phyloP scores from a whole-genome alignment of 2,113 vertebrate genomes.

The Seriola quinqueradiata region DNA sequence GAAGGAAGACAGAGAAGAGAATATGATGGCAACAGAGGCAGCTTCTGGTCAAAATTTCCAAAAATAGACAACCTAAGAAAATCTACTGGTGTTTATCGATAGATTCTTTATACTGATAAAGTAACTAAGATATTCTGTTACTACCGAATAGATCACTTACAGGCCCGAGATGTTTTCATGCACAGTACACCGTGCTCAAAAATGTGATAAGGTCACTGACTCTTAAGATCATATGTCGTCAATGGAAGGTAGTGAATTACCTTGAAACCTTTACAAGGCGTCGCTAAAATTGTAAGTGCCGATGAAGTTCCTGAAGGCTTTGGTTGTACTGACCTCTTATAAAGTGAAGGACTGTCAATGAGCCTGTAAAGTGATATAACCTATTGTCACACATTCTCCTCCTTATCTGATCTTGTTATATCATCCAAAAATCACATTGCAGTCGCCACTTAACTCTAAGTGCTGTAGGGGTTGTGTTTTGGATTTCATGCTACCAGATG shows the following conservation, averaged over 20 bases:
- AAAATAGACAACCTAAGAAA: constrained; percentile 41
- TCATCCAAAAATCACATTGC: constrained; percentile 22
- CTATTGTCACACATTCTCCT: constrained; percentile 22
- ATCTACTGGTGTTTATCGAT: constrained; percentile 9
- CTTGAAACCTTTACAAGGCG: constrained; percentile 35
- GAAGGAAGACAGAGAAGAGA: constrained; percentile 56
- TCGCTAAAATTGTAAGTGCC: constrained; percentile 14
- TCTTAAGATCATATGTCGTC: neutral
- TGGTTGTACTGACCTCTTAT: constrained; percentile 21
- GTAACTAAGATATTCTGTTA: neutral
- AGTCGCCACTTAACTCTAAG: constrained; percentile 28
- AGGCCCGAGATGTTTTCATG: neutral
- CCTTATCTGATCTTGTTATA: constrained; percentile 36
- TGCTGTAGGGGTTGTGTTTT: constrained; percentile 26
- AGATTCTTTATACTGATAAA: constrained; percentile 13
- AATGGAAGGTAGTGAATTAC: neutral
- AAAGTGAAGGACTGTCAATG: constrained; percentile 17
- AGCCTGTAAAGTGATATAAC: constrained; percentile 17
- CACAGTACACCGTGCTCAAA: neutral
- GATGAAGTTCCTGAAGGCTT: constrained; percentile 3
- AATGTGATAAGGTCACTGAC: neutral
- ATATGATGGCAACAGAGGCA: constrained; percentile 59
- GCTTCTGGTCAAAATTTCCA: constrained; percentile 51
- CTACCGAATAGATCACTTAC: neutral
- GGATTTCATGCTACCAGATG: constrained; percentile 54